Evolutionary conservation across 2,113 vertebrate genomes (phyloP).

Genomic region (Crotalus tigris): DNA sequence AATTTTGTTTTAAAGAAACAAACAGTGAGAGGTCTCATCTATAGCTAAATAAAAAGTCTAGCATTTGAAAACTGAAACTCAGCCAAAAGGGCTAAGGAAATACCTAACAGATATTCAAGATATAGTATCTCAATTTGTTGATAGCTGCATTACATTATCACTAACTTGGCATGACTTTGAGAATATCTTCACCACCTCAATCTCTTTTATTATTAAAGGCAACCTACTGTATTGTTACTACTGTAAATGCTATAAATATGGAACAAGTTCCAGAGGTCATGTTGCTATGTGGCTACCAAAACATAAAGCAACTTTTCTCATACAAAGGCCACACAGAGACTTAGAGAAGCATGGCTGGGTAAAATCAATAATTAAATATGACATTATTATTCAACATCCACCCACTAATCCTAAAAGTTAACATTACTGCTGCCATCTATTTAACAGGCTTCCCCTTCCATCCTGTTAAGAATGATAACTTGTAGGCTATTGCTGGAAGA

Average conservation of each 20-base stretch:
- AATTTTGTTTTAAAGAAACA: constrained; percentile 11
- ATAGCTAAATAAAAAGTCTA: constrained; percentile 27
- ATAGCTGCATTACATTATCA: not conserved
- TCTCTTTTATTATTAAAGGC: not conserved
- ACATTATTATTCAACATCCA: not conserved
- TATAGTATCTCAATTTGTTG: not conserved
- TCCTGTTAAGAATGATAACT: not conserved
- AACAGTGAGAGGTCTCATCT: constrained; percentile 38
- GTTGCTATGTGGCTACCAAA: not conserved
- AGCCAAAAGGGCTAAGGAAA: constrained; percentile 29
- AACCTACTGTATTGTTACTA: not conserved
- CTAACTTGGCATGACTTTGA: not conserved
- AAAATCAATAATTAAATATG: not conserved
- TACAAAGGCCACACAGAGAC: not conserved
- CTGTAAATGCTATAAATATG: not conserved
- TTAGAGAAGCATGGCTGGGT: not conserved
- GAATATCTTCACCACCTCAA: not conserved
- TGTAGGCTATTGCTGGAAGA: not conserved
- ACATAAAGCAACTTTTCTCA: not conserved
- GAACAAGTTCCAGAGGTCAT: not conserved
- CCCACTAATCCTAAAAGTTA: not conserved
- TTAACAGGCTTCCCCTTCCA: not conserved
- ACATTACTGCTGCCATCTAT: not conserved
- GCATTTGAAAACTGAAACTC: not conserved
- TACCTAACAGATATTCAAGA: constrained; percentile 19